These are phyloP conservation scores for Diprion similis DNA, from an alignment of 1,140 invertebrate species.

Conservation along the genomic window DNA sequence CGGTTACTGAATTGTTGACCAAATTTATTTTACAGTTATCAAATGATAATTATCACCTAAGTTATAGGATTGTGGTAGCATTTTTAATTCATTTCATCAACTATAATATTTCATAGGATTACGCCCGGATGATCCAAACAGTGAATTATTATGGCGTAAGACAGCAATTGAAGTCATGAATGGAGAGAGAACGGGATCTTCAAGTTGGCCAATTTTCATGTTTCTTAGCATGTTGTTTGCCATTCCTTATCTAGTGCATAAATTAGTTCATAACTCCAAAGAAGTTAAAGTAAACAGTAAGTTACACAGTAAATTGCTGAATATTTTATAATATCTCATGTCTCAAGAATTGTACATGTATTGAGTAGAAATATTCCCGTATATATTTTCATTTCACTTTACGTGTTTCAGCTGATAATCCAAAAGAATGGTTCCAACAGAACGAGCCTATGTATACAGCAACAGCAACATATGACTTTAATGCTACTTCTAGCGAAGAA, in stretches of 20 bases:
- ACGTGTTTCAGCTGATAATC: constrained; percentile 37
- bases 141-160: constrained; percentile 53
- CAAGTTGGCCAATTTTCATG: constrained; percentile 76
- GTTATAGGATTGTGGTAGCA: constrained; percentile 15
- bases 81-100: constrained; percentile 49
- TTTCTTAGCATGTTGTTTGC: constrained; percentile 88
- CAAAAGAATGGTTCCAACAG: constrained; percentile 64
- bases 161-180: constrained; percentile 45
- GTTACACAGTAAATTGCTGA: constrained; percentile 52
- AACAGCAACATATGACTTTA: constrained; percentile 79
- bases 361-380: constrained; percentile 20
- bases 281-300: constrained; percentile 58
- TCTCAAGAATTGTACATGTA: background rate
- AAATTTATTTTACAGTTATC: constrained; percentile 48
- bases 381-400: constrained; percentile 13
- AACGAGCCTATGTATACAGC: constrained; percentile 75
- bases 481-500: constrained; percentile 75
- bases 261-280: constrained; percentile 68
- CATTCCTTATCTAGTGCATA: constrained; percentile 92
- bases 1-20: constrained; percentile 41
- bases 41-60: background rate
- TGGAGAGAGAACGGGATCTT: constrained; percentile 51
- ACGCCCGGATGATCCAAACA: constrained; percentile 59
- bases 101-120: constrained; percentile 68
- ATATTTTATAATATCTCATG: constrained; percentile 14